phyloP scores from a whole-genome alignment of 1,140 invertebrate genomes.

The Laupala kohalensis region DNA sequence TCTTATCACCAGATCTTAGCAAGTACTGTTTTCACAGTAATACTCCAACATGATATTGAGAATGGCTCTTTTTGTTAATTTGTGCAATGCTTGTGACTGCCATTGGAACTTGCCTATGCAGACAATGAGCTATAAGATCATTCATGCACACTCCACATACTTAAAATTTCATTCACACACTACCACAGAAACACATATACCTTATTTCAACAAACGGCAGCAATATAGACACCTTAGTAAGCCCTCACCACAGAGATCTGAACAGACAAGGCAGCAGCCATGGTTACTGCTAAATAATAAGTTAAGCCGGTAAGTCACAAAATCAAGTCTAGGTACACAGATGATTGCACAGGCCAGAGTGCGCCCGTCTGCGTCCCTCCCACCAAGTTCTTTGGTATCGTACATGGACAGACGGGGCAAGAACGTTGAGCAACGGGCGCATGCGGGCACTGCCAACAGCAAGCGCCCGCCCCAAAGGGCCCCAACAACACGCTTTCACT shows the following conservation, averaged over 20 bases:
- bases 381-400: background rate
- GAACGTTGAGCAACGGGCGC: background rate
- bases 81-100: background rate
- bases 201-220: background rate
- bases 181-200: background rate
- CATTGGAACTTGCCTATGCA: background rate
- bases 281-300: background rate
- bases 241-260: background rate
- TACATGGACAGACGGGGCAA: background rate
- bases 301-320: background rate
- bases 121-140: background rate
- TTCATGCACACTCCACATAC: background rate
- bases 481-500: background rate
- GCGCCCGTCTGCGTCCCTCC: background rate
- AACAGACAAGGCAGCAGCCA: background rate
- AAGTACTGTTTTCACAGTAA: background rate
- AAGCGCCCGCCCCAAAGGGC: background rate
- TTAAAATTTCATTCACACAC: background rate
- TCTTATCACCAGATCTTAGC: background rate
- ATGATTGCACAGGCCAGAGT: background rate
- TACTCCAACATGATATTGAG: background rate
- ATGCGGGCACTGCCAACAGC: background rate
- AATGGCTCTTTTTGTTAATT: background rate
- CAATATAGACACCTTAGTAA: background rate
- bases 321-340: background rate